Base-by-base conservation (phyloP, 2,888 invertebrate species). In the Mesorhabditis spiculigera region DNA sequence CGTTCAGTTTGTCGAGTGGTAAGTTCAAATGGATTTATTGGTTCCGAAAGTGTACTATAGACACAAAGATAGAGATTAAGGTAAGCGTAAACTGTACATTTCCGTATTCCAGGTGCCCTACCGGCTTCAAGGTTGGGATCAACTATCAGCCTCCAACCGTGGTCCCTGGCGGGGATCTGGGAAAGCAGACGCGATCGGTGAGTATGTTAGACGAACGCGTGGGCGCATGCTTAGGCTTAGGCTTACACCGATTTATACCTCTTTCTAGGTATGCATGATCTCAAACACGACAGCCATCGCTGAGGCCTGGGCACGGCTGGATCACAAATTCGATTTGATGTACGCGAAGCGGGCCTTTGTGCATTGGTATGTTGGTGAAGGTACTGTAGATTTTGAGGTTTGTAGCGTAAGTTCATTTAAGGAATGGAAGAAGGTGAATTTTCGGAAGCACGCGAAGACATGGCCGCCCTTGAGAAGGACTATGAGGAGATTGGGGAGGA, bases 251-350 rank as follows among this genome's bases (percentile, higher is more conserved):
- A 28, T 28, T 28, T 28, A 28, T 1, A 1, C 28, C 28, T 28
- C 1, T 28, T 28, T 28, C 28, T 28, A 50, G 43, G 91, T 92
- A 2, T 91, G 91, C 70, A 93, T 93, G 91, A 88, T 93, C 68
- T 91, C 92, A 85, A 95, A 95, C 88, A 94, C 94, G 4, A 95
- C 93, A 13, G 93, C 93, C 78, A 93, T 94, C 83, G 91, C 92
- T 13, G 81, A 81, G 69, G 93, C 93, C 65, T 94, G 93, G 91
- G 91, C 91, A 71, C 90, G 91, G 67, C 87, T 94, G 28, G 89
- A 90, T 81, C 90, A 89, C 80, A 93, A 94, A 86, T 81, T 91
- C 69, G 80, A 80, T 67, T 67, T 80, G 58, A 80, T 80, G 79
- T 80, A 80, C 68, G 68, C 79, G 13, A 80, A 80, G 68, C 67